phyloP scores from a whole-genome alignment of 1,140 invertebrate genomes.

The Anastrepha obliqua region DNA sequence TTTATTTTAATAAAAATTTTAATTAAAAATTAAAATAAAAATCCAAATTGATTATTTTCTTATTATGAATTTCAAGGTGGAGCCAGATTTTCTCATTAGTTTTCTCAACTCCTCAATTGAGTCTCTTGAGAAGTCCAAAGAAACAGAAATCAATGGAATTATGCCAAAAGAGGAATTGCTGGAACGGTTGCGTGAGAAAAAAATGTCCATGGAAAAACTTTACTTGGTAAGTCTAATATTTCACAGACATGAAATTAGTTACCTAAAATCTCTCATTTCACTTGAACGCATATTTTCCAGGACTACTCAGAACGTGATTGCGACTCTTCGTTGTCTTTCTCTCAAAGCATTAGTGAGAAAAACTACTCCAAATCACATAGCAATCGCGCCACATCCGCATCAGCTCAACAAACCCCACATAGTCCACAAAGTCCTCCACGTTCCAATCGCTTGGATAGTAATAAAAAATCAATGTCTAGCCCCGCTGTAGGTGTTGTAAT shows the following conservation, averaged over 20 bases:
- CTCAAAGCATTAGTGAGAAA: constrained; percentile 70
- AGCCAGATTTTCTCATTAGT: constrained; percentile 81
- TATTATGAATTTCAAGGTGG: constrained; percentile 75
- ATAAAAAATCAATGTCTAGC: constrained; percentile 72
- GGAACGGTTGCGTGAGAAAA: constrained; percentile 79
- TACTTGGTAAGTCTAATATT: constrained; percentile 64
- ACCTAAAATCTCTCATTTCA: background rate
- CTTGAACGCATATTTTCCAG: constrained; percentile 55
- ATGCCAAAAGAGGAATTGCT: constrained; percentile 80
- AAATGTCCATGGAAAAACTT: constrained; percentile 75
- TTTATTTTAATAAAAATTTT: too few species aligned
- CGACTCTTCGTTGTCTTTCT: constrained; percentile 71
- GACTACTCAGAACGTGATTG: constrained; percentile 69
- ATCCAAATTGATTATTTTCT: too few species aligned
- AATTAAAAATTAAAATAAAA: too few species aligned
- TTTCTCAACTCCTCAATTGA: constrained; percentile 83
- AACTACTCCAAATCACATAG: constrained; percentile 58
- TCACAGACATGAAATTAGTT: background rate
- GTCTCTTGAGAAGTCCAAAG: constrained; percentile 76
- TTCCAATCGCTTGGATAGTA: constrained; percentile 68
- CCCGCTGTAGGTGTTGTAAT: constrained; percentile 66
- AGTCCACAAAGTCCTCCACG: constrained; percentile 66
- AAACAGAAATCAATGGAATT: constrained; percentile 75
- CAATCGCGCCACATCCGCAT: constrained; percentile 55
- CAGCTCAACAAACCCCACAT: constrained; percentile 62